phyloP scores from a whole-genome alignment of 2,797 vertebrate genomes.

The Morelia viridis region DNA sequence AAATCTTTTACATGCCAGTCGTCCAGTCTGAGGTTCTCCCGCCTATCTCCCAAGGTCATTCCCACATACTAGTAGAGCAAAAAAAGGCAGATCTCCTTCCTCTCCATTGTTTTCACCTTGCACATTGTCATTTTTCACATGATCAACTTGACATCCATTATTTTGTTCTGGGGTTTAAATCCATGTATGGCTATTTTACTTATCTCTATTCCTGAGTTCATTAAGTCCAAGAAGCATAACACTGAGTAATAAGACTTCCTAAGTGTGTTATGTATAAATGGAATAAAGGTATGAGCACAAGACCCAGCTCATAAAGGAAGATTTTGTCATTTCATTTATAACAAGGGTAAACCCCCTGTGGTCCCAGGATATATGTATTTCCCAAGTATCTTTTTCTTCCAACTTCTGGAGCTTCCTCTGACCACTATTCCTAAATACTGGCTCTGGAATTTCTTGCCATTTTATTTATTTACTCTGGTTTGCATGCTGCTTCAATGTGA shows the following conservation, averaged over 20 bases:
- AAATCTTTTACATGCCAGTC: not conserved
- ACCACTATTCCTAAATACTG: not conserved
- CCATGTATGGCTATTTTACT: not conserved
- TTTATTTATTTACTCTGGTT: not conserved
- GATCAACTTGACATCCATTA: not conserved
- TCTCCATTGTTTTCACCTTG: not conserved
- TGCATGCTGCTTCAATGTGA: not conserved
- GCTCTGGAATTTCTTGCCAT: not conserved
- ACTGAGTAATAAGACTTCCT: not conserved
- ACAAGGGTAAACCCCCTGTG: not conserved
- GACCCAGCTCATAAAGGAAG: not conserved
- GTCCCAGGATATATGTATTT: not conserved
- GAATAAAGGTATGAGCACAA: not conserved
- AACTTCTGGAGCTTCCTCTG: not conserved
- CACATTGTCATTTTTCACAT: not conserved
- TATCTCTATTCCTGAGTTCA: not conserved
- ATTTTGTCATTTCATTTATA: not conserved
- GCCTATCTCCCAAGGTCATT: not conserved
- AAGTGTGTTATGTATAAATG: not conserved
- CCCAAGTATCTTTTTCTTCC: not conserved
- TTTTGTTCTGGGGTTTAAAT: not conserved
- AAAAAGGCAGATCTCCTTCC: not conserved
- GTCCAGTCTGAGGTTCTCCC: not conserved
- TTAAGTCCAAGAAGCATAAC: not conserved
- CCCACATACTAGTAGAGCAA: not conserved